A percentile compares a stretch with the other conserved stretches of the same genome.
Evolutionary conservation across 2,888 invertebrate genomes (phyloP).

Genomic region (Isotomurus palustris): DNA sequence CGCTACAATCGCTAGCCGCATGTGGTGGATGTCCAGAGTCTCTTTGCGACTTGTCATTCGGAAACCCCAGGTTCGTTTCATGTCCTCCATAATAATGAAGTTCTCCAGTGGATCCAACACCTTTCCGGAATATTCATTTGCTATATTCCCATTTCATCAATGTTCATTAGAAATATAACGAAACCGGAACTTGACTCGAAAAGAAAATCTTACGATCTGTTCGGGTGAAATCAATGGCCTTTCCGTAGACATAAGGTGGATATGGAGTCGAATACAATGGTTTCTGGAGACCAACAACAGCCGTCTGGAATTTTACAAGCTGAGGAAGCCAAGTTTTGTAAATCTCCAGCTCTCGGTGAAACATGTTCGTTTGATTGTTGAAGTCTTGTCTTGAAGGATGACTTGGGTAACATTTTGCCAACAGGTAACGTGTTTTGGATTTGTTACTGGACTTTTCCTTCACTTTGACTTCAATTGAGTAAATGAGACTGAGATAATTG

Average conservation of each 20-base stretch:
- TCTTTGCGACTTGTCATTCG: slow-evolving; percentile 10
- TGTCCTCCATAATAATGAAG: not conserved
- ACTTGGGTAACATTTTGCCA: slow-evolving; percentile 33
- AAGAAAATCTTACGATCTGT: not conserved
- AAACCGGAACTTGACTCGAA: too few relatives aligned
- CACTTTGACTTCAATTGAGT: slow-evolving; percentile 1
- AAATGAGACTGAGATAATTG: slow-evolving; percentile 25
- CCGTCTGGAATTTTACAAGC: slow-evolving; percentile 18
- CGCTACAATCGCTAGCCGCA: slow-evolving; percentile 11
- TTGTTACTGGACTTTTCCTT: not conserved
- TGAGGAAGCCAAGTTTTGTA: slow-evolving; percentile 22
- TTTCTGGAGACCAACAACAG: not conserved
- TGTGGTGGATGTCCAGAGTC: slow-evolving; percentile 20
- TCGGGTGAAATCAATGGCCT: not conserved
- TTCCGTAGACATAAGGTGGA: slow-evolving; percentile 3
- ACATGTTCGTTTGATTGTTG: slow-evolving; percentile 21
- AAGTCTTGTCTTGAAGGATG: slow-evolving; percentile 25
- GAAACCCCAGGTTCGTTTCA: slow-evolving; percentile 5
- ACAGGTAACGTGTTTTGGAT: slow-evolving; percentile 4
- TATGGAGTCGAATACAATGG: slow-evolving; percentile 1
- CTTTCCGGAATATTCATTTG: slow-evolving; percentile 3
- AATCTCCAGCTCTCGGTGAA: slow-evolving; percentile 23
- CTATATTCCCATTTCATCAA: too few relatives aligned
- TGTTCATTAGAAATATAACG: too few relatives aligned
- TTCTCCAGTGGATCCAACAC: not conserved